A percentile compares a stretch with the other conserved stretches of the same genome.
These are phyloP conservation scores for Geophilus truncorum DNA, from an alignment of 2,888 invertebrate genomes.

Conservation along the genomic window DNA sequence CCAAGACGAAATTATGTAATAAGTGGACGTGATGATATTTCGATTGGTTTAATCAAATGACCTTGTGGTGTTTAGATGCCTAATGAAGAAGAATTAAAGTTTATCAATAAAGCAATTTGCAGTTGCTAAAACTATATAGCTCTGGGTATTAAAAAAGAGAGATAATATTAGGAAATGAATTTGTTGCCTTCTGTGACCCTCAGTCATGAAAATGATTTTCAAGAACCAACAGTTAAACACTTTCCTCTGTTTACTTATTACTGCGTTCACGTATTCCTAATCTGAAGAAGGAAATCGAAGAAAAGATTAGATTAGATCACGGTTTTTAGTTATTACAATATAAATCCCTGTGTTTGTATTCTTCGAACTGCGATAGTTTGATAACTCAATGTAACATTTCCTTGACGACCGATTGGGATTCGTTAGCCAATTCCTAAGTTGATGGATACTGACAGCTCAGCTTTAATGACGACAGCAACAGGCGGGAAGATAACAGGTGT, in stretches of 20 bases:
- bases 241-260: no score
- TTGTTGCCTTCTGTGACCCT: not conserved
- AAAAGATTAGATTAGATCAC: no score
- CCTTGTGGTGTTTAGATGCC: slow-evolving; percentile 2
- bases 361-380: not conserved
- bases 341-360: no score
- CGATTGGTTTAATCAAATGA: slow-evolving; percentile 17
- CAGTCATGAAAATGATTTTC: no score
- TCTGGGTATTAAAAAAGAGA: not conserved
- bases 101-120: not conserved
- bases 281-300: no score
- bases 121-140: not conserved
- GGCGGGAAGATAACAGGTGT: slow-evolving; percentile 14
- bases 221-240: no score
- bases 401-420: not conserved
- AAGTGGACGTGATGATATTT: slow-evolving; percentile 2
- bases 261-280: no score
- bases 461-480: not conserved
- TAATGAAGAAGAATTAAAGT: not conserved
- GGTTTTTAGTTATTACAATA: no score
- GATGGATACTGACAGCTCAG: not conserved
- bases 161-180: not conserved
- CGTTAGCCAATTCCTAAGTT: not conserved
- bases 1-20: slow-evolving; percentile 10
- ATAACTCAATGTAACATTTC: not conserved